phyloP scores from a whole-genome alignment of 2,113 vertebrate species.

The Orientallactaga bullata region DNA sequence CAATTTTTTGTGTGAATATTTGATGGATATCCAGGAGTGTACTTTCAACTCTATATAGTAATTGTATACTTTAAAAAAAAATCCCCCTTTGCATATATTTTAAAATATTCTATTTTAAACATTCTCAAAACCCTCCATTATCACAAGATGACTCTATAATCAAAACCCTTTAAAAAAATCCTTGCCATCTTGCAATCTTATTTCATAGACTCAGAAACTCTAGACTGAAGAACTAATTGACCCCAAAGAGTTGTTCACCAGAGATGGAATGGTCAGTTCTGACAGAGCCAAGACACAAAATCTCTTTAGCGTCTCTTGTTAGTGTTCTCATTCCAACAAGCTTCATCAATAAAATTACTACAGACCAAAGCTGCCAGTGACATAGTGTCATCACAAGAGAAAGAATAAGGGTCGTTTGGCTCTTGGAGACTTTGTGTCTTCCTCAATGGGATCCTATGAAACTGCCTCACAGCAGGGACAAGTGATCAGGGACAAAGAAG shows the following conservation, averaged over 20 bases:
- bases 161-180: conserved; percentile 6
- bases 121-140: background rate
- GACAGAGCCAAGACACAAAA: background rate
- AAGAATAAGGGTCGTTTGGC: conserved; percentile 4
- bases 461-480: background rate
- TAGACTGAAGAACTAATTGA: conserved; percentile 33
- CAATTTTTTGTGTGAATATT: conserved; percentile 26
- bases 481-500: conserved; percentile 5
- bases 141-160: background rate
- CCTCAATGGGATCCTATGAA: background rate
- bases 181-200: background rate
- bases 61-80: conserved; percentile 43
- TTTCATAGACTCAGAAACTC: conserved; percentile 46
- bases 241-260: background rate
- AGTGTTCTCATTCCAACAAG: background rate
- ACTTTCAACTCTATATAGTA: background rate
- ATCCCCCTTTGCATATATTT: conserved; percentile 37
- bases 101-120: conserved; percentile 45
- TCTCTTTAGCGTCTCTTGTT: background rate
- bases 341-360: background rate
- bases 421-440: background rate
- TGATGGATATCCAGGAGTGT: background rate
- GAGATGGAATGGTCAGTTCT: conserved; percentile 2
- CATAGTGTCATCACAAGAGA: background rate
- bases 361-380: background rate